A percentile compares a stretch with the other conserved stretches of the same genome.
phyloP scores from a whole-genome alignment of 2,797 vertebrate genomes.

The Myotis planiceps region DNA sequence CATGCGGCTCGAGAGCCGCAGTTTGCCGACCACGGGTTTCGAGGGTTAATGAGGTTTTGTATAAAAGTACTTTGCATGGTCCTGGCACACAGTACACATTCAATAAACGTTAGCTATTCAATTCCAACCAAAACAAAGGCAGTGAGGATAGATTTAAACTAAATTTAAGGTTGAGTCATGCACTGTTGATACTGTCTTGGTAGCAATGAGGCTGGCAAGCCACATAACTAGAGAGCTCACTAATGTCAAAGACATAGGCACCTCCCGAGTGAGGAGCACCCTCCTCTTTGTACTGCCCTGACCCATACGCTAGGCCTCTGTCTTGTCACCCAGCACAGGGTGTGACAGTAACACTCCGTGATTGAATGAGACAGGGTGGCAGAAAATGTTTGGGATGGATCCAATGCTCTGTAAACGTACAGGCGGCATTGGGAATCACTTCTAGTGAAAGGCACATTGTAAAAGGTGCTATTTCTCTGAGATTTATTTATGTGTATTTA shows the following conservation, averaged over 20 bases:
- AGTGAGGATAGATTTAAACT: not conserved
- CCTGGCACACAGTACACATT: not conserved
- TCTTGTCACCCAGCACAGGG: rapidly evolving
- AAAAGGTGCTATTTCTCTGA: not conserved
- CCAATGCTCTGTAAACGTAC: not conserved
- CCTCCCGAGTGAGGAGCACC: not conserved
- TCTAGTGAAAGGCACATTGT: not conserved
- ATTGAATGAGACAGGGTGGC: not conserved
- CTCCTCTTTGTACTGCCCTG: rapidly evolving
- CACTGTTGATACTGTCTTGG: not conserved
- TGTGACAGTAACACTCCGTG: no score
- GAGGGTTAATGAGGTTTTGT: not conserved
- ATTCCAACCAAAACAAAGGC: not conserved
- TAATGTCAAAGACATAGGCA: rapidly evolving
- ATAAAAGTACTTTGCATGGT: not conserved
- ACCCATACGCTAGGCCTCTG: rapidly evolving
- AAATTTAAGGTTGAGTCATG: not conserved
- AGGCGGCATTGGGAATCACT: not conserved
- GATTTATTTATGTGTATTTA: not conserved
- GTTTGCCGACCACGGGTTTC: not conserved
- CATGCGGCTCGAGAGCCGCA: no score
- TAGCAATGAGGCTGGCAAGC: not conserved
- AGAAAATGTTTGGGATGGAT: not conserved
- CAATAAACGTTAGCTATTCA: not conserved
- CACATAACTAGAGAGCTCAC: not conserved